Percentiles rank a stretch among this genome's conserved stretches.
phyloP scores from a whole-genome alignment of 2,113 vertebrate species.

The Chauna torquata region DNA sequence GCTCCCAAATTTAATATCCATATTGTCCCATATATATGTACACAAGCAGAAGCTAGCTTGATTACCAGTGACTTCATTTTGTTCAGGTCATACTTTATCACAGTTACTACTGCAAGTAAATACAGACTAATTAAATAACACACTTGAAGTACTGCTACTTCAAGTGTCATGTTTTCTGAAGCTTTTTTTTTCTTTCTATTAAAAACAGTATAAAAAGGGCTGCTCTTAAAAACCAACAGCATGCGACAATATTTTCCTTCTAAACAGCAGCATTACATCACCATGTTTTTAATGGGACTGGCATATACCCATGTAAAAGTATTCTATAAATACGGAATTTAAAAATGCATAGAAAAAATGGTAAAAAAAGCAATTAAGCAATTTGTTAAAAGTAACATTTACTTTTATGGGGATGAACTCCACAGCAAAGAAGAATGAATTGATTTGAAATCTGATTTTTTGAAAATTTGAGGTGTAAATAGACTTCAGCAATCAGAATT shows the following conservation, averaged over 20 bases:
- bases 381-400: not conserved
- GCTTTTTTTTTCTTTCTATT: slow-evolving; percentile 16
- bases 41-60: not conserved
- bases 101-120: not conserved
- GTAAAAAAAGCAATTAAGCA: not conserved
- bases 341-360: not conserved
- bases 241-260: not conserved
- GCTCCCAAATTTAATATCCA: not conserved
- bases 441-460: not conserved
- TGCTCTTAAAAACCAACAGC: not conserved
- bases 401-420: not conserved
- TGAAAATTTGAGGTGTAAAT: not conserved
- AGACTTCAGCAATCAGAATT: not conserved
- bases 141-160: not conserved
- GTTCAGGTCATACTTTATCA: not conserved
- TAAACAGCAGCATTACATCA: not conserved
- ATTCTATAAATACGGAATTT: not conserved
- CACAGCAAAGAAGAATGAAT: not conserved
- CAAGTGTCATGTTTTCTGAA: slow-evolving; percentile 39
- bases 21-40: not conserved
- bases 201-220: not conserved
- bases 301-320: not conserved
- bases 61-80: not conserved
- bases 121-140: not conserved
- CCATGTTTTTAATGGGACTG: not conserved